Percentiles rank a stretch among this genome's conserved stretches.
Conservation (phyloP, 2,888 invertebrate species). For the Frankliniella fusca region DNA sequence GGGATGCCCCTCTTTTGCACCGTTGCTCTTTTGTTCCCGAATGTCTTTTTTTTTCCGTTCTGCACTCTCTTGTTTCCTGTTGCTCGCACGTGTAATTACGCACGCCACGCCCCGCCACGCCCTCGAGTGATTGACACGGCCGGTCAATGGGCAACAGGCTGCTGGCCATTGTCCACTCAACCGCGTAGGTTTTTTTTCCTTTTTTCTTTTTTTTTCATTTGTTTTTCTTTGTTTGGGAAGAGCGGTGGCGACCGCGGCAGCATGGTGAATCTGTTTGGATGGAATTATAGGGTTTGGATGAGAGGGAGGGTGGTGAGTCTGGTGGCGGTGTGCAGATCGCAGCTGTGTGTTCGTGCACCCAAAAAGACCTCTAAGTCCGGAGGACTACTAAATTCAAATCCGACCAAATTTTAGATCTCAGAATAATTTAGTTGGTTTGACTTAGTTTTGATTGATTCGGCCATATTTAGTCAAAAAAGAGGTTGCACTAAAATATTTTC, state of each 20-base stretch:
- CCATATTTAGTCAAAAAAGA: no score
- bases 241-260: no score
- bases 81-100: slow-evolving; percentile 13
- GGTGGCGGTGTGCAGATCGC: no score
- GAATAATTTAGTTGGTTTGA: no score
- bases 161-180: not conserved
- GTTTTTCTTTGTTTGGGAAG: not conserved
- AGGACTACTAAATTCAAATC: no score
- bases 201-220: not conserved
- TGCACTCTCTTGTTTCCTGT: not conserved
- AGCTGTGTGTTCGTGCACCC: no score
- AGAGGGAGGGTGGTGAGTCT: not conserved
- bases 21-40: no score
- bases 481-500: no score
- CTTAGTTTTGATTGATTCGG: not conserved
- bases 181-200: not conserved
- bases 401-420: no score
- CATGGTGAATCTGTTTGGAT: not conserved
- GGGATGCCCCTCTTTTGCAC: no score
- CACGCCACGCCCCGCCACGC: not conserved
- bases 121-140: not conserved
- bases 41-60: not conserved
- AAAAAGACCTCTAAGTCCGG: no score
- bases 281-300: not conserved
- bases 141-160: not conserved